Percentiles rank a stretch among this genome's conserved stretches.
Conservation (phyloP, 2,797 vertebrate species). For the Acanthurus tractus region DNA sequence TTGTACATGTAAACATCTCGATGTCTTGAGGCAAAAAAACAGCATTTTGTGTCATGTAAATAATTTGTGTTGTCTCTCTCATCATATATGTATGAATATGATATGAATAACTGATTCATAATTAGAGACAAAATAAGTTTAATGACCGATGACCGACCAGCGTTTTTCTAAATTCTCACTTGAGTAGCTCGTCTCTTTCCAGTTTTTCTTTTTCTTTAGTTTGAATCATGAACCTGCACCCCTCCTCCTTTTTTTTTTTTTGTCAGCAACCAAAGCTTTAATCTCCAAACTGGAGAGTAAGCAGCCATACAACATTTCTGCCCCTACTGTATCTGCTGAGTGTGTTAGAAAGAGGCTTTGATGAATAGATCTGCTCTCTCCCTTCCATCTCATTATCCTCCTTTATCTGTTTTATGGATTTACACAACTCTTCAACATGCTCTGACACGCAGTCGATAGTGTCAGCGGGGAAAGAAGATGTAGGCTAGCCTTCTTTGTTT, state of each 20-base stretch:
- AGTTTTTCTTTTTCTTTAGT: conserved; percentile 21
- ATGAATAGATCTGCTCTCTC: conserved; percentile 80
- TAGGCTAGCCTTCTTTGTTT: conserved; percentile 28
- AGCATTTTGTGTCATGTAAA: not conserved
- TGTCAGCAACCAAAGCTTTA: conserved; percentile 69
- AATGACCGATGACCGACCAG: not conserved
- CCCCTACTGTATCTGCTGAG: conserved; percentile 74
- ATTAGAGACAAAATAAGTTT: conserved; percentile 27
- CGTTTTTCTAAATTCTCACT: conserved; percentile 4
- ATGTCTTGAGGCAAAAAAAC: not conserved
- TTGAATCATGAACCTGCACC: conserved; percentile 38
- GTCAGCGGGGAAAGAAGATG: conserved; percentile 57
- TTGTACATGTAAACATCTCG: not conserved
- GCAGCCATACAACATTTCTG: conserved; percentile 62
- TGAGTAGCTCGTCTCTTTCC: conserved; percentile 1
- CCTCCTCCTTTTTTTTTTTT: conserved; percentile 50
- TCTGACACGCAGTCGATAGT: conserved; percentile 67
- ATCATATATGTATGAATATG: not conserved
- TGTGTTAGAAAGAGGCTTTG: conserved; percentile 83
- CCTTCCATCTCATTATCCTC: conserved; percentile 83
- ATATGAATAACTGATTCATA: conserved; percentile 15
- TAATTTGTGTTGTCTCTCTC: not conserved
- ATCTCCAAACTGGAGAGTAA: conserved; percentile 77
- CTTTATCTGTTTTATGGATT: conserved; percentile 84
- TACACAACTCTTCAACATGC: conserved; percentile 75